Base-by-base conservation (phyloP, 2,888 invertebrate genomes). In the Strigamia crassipes region DNA sequence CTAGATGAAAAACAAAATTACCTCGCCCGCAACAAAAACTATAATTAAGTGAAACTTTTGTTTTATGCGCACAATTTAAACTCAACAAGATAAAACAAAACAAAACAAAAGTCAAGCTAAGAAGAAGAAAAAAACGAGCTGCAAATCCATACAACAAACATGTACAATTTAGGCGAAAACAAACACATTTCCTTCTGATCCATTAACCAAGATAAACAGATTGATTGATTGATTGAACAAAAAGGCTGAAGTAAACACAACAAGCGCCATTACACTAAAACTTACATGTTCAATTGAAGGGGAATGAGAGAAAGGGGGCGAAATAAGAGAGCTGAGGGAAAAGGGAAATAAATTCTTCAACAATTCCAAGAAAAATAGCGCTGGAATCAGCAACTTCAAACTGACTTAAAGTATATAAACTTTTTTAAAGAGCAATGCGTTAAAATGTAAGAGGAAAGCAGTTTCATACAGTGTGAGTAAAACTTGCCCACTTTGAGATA, bases 211-310 rank as follows among this genome's bases (percentile, higher is more conserved):
- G 51, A 51, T 51, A 51, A 51, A 51, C 51, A 51, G 51, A 51
- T 9, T 51, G 51, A 51, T 51, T 51, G 51, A 51, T 51, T 51
- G 51, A 51, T 51, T 51, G 51, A 13, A 51, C 51, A 51, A 51
- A 51, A 51, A 51, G n/a, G 51, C 51, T 51, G 51, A n/a, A 51
- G 51, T 51, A 51, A 51, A 51, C 51, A 51, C 51, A 51, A 51
- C 51, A 51, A 51, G 51, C 51, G 51, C 51, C 51, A 51, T 51
- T 51, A 51, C 51, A 51, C 51, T 51, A 51, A 51, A 51, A 51
- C 51, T 51, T 51, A 51, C 51, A 51, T 51, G 5, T 51, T n/a
- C 51, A 51, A 51, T 51, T 51, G 51, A 6, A 51, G n/a, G n/a
- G 51, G 51, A 51, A n/a, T 34, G 34, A 34, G 34, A 34, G 34